Conservation (phyloP, 2,797 vertebrate genomes). For the Characodon lateralis region DNA sequence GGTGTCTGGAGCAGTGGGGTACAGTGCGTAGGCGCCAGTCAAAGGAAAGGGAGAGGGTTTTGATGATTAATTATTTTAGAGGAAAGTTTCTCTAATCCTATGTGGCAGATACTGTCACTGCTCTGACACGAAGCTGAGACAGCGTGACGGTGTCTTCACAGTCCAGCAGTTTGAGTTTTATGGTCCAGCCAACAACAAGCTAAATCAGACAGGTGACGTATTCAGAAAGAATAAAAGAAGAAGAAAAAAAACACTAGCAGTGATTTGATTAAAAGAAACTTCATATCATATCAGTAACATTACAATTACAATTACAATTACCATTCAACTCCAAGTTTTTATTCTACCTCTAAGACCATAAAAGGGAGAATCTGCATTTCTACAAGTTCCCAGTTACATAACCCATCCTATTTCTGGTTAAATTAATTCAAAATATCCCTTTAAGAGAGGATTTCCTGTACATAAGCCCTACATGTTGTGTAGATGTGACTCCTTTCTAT, state of each 20-base stretch:
- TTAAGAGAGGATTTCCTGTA: conserved; percentile 34
- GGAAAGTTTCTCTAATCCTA: conserved; percentile 63
- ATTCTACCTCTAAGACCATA: neutral
- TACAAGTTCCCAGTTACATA: neutral
- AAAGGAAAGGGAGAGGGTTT: conserved; percentile 49
- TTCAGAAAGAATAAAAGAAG: neutral
- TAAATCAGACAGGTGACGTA: conserved; percentile 8
- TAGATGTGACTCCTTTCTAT: conserved; percentile 37
- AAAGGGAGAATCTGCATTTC: neutral
- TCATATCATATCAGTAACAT: neutral
- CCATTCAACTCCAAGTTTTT: neutral
- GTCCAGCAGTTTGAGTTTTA: conserved; percentile 20
- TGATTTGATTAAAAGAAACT: neutral
- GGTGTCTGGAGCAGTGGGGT: conserved; percentile 42
- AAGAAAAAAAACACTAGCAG: neutral
- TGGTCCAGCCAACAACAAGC: neutral
- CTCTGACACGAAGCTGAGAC: conserved; percentile 27
- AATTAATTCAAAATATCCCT: conserved; percentile 25
- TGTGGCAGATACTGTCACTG: conserved; percentile 49
- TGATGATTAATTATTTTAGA: conserved; percentile 65
- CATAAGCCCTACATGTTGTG: conserved; percentile 30
- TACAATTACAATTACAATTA: neutral
- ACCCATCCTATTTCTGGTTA: conserved; percentile 22
- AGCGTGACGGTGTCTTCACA: conserved; percentile 26
- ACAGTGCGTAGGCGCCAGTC: conserved; percentile 55